phyloP scores from a whole-genome alignment of 2,888 invertebrate species.

The Patella depressa region DNA sequence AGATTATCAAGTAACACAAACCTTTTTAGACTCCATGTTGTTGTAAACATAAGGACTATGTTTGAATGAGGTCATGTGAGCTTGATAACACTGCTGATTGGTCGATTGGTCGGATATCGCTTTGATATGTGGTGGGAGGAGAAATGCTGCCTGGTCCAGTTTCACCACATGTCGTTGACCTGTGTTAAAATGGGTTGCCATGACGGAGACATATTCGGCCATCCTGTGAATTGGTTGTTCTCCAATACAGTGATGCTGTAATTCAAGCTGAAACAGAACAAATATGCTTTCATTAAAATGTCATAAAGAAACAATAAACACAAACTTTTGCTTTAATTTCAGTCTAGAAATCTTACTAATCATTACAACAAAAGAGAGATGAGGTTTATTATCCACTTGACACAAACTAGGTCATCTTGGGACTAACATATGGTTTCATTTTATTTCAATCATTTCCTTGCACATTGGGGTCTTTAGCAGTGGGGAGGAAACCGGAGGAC shows the following conservation, averaged over 20 bases:
- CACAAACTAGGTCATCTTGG: too few relatives aligned
- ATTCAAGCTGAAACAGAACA: slow-evolving; percentile 52
- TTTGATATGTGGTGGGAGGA: slow-evolving; percentile 51
- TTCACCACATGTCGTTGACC: slow-evolving; percentile 31
- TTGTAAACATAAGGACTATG: slow-evolving; percentile 47
- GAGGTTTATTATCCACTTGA: too few relatives aligned
- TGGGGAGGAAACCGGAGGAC: too few relatives aligned
- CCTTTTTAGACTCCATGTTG: slow-evolving; percentile 35
- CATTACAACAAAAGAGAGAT: too few relatives aligned
- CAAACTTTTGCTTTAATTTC: too few relatives aligned
- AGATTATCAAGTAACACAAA: slow-evolving; percentile 16
- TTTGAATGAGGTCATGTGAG: slow-evolving; percentile 53
- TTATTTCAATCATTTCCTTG: too few relatives aligned
- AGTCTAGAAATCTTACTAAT: too few relatives aligned
- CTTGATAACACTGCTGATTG: slow-evolving; percentile 49
- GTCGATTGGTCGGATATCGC: slow-evolving; percentile 13
- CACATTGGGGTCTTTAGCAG: too few relatives aligned
- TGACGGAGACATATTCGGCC: slow-evolving; percentile 45
- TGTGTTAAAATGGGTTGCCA: slow-evolving; percentile 48
- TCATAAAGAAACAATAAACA: too few relatives aligned
- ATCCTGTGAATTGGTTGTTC: slow-evolving; percentile 51
- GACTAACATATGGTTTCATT: too few relatives aligned
- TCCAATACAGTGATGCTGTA: slow-evolving; percentile 51
- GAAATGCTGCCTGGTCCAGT: slow-evolving; percentile 49
- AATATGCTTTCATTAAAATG: background rate